Conservation (phyloP, 2,113 vertebrate species). For the Rhynchopsitta pachyrhyncha region DNA sequence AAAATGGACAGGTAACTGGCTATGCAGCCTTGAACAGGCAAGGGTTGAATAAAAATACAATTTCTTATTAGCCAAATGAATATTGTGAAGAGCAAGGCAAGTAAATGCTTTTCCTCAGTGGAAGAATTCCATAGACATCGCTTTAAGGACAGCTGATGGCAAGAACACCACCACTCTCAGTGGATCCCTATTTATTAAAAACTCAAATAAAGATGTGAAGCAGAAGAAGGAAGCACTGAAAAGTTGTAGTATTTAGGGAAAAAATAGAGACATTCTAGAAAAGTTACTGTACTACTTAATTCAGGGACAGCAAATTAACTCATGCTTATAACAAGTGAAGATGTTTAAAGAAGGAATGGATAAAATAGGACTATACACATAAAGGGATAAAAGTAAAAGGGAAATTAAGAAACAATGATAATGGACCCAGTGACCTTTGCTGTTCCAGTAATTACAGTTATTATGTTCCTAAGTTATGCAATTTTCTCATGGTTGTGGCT, state of each 20-base stretch:
- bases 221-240: not conserved
- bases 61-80: not conserved
- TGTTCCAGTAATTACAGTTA: slow-evolving; percentile 8
- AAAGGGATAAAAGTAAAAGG: not conserved
- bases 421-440: slow-evolving; percentile 23
- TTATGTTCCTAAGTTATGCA: slow-evolving; percentile 38
- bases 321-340: not conserved
- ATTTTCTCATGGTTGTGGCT: slow-evolving; percentile 30
- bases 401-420: slow-evolving; percentile 33
- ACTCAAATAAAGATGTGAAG: not conserved
- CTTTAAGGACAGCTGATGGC: not conserved
- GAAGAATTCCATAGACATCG: fast-evolving
- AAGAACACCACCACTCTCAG: not conserved
- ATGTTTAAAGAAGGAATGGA: not conserved
- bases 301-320: not conserved
- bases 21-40: not conserved
- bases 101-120: not conserved
- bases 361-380: not conserved
- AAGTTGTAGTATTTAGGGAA: not conserved
- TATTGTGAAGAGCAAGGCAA: not conserved
- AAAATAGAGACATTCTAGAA: not conserved
- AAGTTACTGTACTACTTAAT: not conserved
- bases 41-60: not conserved
- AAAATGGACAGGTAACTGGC: not conserved
- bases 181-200: not conserved